These are phyloP conservation scores for Manduca sexta DNA, from an alignment of 1,140 invertebrate species.

Conservation along the genomic window DNA sequence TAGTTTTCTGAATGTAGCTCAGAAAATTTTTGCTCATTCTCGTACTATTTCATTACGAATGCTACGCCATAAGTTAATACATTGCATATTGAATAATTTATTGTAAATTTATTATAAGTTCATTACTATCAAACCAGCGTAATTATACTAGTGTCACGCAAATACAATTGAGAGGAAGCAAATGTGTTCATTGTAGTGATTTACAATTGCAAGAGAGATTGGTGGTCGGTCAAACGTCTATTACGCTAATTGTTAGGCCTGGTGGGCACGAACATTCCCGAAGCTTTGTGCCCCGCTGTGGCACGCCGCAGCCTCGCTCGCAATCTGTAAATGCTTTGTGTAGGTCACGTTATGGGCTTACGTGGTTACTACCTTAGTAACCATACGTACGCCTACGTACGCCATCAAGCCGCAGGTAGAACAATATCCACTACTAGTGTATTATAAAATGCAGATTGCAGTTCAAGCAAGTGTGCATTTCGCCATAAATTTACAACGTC, in stretches of 20 bases:
- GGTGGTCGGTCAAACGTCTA: constrained; percentile 22
- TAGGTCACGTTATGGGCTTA: constrained; percentile 23
- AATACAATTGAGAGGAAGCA: constrained; percentile 6
- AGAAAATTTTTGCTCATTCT: too few species aligned
- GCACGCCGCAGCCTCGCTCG: constrained; percentile 21
- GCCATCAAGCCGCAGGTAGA: constrained; percentile 7
- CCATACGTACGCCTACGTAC: constrained; percentile 11
- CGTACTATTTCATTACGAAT: too few species aligned
- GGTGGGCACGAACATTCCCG: constrained; percentile 8
- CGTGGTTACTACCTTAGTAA: constrained; percentile 15
- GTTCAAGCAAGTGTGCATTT: background rate
- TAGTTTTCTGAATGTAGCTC: too few species aligned
- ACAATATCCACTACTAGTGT: background rate
- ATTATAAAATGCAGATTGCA: too few species aligned
- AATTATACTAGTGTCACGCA: background rate
- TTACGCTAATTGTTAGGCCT: constrained; percentile 29
- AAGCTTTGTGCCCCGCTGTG: constrained; percentile 23
- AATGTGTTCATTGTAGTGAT: constrained; percentile 13
- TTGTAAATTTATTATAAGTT: too few species aligned
- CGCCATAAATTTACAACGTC: background rate
- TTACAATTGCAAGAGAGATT: constrained; percentile 9
- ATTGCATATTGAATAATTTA: too few species aligned
- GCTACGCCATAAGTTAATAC: too few species aligned
- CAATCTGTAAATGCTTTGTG: constrained; percentile 38
- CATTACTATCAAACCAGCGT: too few species aligned